Base-by-base conservation (phyloP, 2,888 invertebrate genomes). In the Nasonovia ribisnigri region DNA sequence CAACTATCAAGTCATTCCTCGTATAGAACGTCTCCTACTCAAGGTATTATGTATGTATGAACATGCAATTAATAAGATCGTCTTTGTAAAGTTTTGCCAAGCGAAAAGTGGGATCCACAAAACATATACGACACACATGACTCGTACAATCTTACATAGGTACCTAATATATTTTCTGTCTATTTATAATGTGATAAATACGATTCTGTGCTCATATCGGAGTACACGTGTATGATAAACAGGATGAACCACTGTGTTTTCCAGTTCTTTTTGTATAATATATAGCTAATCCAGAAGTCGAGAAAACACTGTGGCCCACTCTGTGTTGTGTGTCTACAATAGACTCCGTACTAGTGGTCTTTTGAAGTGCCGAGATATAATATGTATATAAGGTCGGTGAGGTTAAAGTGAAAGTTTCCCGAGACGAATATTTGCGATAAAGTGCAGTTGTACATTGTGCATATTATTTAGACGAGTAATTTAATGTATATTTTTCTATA, bases 401-500 rank as follows among this genome's bases (percentile, higher is more conserved):
- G 91, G 91, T 91, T 29, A 91, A 54, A 91, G 91, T 54, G 91
- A 91, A 91, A 91, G 91, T 84, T 84, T 54, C 51, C 36, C 54
- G 10, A 48, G n/a, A 91, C 54, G 54, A 42, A 54, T 16, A 87
- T 91, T 91, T 54, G 51, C 51, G 84, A 42, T 20, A 29, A 42
- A 84, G 11, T 88, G 42, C n/a, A 67, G 16, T 16, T 67, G n/a
- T 67, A n/a, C 67, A 67, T 67, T 67, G 67, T 36, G 67, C n/a
- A 67, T 67, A 67, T 67, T 67, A 67, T 1, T 6, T 20, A 67
- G n/a, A 67, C 67, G n/a, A 6, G 16, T 20, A n/a, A n/a, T n/a
- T 16, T 67, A 67, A 67, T 67, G 36, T 67, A 36, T 67, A 67
- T 36, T 67, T 16, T 67, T 67, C n/a, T n/a, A 20, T 16, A 36